These are phyloP conservation scores for Cirrhinus molitorella DNA, from an alignment of 2,797 vertebrate species.

Conservation along the genomic window DNA sequence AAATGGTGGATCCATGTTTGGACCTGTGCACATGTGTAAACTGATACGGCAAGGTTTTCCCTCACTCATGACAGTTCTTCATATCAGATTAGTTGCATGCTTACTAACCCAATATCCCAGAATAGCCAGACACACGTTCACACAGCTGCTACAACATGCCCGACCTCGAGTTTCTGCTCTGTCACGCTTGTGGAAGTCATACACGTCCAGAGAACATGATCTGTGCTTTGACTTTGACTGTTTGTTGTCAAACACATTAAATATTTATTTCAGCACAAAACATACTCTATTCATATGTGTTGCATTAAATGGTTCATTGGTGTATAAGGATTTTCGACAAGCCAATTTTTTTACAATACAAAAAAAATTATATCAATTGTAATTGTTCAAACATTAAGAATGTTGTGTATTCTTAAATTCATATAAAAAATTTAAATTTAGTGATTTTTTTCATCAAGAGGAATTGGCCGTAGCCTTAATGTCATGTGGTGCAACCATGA, in stretches of 20 bases:
- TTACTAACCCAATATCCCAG: constrained; percentile 66
- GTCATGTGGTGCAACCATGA: too few species aligned
- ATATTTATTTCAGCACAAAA: neutral
- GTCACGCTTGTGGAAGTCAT: constrained; percentile 60
- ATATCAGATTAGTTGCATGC: constrained; percentile 18
- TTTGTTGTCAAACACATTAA: neutral
- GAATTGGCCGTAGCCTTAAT: too few species aligned
- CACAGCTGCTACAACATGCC: constrained; percentile 64
- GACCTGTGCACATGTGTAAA: neutral
- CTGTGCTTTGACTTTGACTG: neutral
- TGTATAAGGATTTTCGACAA: too few species aligned
- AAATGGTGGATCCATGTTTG: neutral
- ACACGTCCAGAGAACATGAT: constrained; percentile 19
- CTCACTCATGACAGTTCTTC: constrained; percentile 18
- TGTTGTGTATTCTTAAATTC: too few species aligned
- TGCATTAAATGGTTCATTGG: neutral
- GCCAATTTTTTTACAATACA: too few species aligned
- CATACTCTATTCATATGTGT: neutral
- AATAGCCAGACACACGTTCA: constrained; percentile 68
- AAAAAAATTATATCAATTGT: too few species aligned
- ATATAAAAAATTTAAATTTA: too few species aligned
- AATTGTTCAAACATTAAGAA: too few species aligned
- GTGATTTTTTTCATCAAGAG: too few species aligned
- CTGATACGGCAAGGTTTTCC: constrained; percentile 4
- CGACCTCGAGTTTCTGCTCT: constrained; percentile 67